Base-by-base conservation (phyloP, 2,113 vertebrate species). In the Odontesthes bonariensis region DNA sequence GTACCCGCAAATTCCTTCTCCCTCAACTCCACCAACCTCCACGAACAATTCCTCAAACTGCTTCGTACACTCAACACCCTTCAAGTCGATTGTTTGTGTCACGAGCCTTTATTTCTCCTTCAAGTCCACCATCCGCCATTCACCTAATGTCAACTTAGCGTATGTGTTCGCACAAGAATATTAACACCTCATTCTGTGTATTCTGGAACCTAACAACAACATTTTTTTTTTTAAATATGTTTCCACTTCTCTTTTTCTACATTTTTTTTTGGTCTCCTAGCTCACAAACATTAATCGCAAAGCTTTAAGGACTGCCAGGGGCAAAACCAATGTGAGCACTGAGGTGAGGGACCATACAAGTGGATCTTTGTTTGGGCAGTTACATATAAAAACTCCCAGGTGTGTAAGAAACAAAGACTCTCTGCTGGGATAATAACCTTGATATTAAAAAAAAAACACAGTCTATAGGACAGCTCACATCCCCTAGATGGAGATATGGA, bases 291-390 rank as follows among this genome's bases (percentile, higher is more conserved):
- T 38, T 53, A 71, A 32, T 62, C 53, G 33, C 33, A 16, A 27
- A 63, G 70, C 69, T 84, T 85, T 79, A 81, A 77, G 67, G 75
- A 77, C 53, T 66, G 77, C 75, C 73, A 59, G 73, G 61, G 78
- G 84, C 63, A 59, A 66, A 63, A 47, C 68, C 62, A 49, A 54
- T 71, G 62, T 31, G 58, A 40, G 75, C 22, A 49, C 19, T 49
- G 49, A 55, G 47, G 64, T 1, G 14, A 74, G 38, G 71, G 63
- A 75, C 64, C 77, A 79, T 73, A 71, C 65, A 60, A 56, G 59
- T 68, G 73, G 58, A 63, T 76, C 69, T 65, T 63, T 75, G 57
- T 83, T 54, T 85, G 75, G 59, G 86, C 63, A 66, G 74, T 78
- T 69, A 79, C 54, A 77, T 71, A 85, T 79, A 59, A 81, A 82